Evolutionary conservation across 1,140 invertebrate genomes (phyloP), one percentile per base, ranked within the genome.

Genomic region (Hylyphantes graminicola): DNA sequence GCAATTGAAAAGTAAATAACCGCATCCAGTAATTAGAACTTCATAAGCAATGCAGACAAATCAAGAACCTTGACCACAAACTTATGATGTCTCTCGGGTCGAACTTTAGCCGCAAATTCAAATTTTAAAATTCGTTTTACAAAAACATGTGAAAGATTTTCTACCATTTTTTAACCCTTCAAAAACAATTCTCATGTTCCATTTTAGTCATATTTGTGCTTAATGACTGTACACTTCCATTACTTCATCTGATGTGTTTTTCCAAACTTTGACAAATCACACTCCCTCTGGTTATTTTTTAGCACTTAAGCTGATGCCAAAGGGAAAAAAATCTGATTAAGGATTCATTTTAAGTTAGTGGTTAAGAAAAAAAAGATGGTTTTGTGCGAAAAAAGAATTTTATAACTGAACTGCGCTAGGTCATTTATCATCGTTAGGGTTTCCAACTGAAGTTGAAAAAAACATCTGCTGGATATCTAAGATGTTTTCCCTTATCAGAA

Each of bases 371-470:
- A 19, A n/a, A 11, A 21, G 8, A 59, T 21, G 50, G 65, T 64
- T 48, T n/a, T 8, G 15, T 13, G 50, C 63, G 21, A 19, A 15
- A 51, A 72, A 35, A 35, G 35, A 35, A 35, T 67, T 15, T 61
- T 15, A 61, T 15, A 61, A 61, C 12, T 17, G 72, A 53, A 50
- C 21, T 74, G 53, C 50, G 65, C n/a, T 59, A 59, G 17, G 67
- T 72, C 79, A 50, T 81, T 81, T 81, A 81, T 81, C 79, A 81
- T 81, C 79, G 73, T 81, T 81, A 81, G 35, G 68, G 59, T 61
- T 68, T 53, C 48, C 55, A 73, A n/a, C n/a, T 10, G 21, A 65
- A 77, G 13, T 54, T 59, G 17, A 77, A 81, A 81, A 81, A 70
- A 70, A 70, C 67, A 53, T 17, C 67, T 70, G 15, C 15, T n/a